These are phyloP conservation scores for Brachyrhaphis roseni DNA, from an alignment of 2,797 vertebrate genomes.

Conservation along the genomic window DNA sequence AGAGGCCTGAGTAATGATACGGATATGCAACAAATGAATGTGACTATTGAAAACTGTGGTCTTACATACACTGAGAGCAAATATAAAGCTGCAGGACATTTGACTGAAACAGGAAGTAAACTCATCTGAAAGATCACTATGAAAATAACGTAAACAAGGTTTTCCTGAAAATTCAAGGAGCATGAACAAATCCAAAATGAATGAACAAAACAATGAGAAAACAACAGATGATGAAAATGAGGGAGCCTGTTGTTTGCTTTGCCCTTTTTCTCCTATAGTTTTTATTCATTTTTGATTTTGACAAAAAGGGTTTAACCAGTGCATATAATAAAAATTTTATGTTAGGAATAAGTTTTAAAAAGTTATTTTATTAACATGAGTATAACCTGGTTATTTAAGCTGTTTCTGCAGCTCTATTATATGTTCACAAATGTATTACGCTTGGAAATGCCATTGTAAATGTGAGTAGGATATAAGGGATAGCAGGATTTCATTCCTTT, in stretches of 20 bases:
- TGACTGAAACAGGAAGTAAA: not conserved
- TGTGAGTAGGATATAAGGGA: constrained; percentile 4
- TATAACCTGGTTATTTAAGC: not conserved
- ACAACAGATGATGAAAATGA: not conserved
- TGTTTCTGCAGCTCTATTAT: not conserved
- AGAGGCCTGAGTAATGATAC: not conserved
- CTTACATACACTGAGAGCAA: not conserved
- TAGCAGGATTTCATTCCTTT: constrained; percentile 20
- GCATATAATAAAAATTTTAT: not conserved
- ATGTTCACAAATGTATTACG: constrained; percentile 1
- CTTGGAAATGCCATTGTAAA: constrained; percentile 8
- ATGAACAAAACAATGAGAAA: not conserved
- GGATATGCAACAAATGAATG: not conserved
- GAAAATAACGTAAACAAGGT: not conserved
- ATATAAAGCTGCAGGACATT: not conserved
- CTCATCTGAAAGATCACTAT: not conserved
- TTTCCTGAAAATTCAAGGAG: not conserved
- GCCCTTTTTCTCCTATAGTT: not conserved
- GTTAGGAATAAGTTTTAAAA: too few relatives aligned
- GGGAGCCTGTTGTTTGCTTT: not conserved
- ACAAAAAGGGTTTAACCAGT: not conserved
- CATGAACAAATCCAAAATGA: not conserved
- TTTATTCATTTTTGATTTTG: not conserved
- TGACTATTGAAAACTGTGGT: not conserved
- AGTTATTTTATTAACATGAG: not conserved